A percentile compares a stretch with the other conserved stretches of the same genome.
phyloP scores from a whole-genome alignment of 2,888 invertebrate species.

The Dolomedes plantarius region DNA sequence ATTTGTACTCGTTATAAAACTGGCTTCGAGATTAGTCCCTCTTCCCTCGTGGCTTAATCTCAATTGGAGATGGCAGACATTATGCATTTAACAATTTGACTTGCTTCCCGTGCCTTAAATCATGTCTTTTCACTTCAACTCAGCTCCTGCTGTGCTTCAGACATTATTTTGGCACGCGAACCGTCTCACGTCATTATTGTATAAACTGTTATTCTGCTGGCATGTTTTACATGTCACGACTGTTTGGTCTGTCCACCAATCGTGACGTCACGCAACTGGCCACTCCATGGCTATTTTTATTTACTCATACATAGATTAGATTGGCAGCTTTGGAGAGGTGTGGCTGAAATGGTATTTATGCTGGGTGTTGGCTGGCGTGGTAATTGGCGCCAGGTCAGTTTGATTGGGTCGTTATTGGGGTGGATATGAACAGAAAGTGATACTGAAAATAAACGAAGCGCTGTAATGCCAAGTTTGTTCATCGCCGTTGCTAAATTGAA shows the following conservation, averaged over 20 bases:
- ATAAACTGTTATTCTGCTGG: neutral
- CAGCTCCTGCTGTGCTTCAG: neutral
- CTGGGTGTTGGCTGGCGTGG: neutral
- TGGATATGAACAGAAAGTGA: neutral
- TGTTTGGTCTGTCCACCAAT: neutral
- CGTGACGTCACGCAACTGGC: neutral
- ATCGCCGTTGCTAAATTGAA: neutral
- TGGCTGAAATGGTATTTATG: slow-evolving; percentile 1
- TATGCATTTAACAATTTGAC: neutral
- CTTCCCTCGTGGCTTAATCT: too few species aligned
- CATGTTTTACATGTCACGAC: slow-evolving; percentile 1
- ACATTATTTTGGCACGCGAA: neutral
- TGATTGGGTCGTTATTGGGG: neutral
- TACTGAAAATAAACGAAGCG: neutral
- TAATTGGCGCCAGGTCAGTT: neutral
- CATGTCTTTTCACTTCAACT: neutral
- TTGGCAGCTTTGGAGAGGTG: slow-evolving; percentile 5
- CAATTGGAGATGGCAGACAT: neutral
- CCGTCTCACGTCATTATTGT: neutral
- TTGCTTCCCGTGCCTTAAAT: neutral
- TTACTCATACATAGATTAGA: neutral
- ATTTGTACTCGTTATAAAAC: too few species aligned
- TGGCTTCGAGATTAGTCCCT: too few species aligned
- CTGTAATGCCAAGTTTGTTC: neutral
- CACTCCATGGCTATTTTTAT: neutral